Evolutionary conservation across 2,113 vertebrate genomes (phyloP), one percentile per base, ranked within the genome.

Genomic region (Ceyx cyanopectus): DNA sequence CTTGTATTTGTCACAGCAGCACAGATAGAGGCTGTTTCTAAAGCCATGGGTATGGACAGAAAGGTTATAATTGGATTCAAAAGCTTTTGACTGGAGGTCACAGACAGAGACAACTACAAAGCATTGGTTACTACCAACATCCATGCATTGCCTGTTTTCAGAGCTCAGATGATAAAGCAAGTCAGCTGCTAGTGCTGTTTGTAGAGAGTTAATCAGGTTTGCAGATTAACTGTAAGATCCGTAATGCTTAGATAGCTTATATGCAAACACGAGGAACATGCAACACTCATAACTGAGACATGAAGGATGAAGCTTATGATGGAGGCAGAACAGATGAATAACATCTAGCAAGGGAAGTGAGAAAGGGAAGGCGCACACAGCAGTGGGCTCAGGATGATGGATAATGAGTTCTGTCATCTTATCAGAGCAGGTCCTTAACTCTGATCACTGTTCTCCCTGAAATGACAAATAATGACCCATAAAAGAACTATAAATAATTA

Each of bases 171-270:
- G 57, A 85, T 69, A 68, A 85, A 77, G 65, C 50, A 81, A 79
- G 58, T 65, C n/a, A 86, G 53, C 54, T 93, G 60, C 46, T 87
- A 80, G 69, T 19, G 56, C 54, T 56, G 66, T 89, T 72, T 89
- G 50, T 13, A 54, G 77, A 61, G 81, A 68, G 32, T 73, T 79
- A 85, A 84, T 95, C 66, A 84, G 70, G 89, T 92, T 89, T 94
- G 91, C 81, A 94, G 81, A 91, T 92, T 85, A 94, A 80, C 58
- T 5, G 10, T 58, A 81, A 93, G 74, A 84, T 84, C 41, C 81
- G 89, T 58, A 94, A 87, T 81, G 48, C 92, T 43, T 37, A 81
- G 30, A 46, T 77, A 37, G 51, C 34, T 81, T 58, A 68, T 27
- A 84, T 83, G 46, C 50, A 90, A 81, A 84, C 0, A 2, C 3